Evolutionary conservation across 1,140 invertebrate species (phyloP).

Genomic region (Cydia strobilella): DNA sequence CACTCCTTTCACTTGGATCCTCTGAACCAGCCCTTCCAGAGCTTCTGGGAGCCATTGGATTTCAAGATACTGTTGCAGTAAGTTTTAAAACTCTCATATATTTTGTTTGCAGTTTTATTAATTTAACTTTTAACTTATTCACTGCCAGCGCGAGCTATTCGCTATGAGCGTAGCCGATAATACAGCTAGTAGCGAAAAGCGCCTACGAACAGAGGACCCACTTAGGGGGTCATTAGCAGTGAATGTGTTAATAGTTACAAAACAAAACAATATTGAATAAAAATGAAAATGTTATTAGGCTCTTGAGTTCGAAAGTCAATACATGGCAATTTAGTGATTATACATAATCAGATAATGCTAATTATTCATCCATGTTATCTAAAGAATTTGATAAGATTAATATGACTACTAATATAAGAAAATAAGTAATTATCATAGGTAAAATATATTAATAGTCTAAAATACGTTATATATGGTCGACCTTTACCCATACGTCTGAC

Average conservation of each 20-base stretch:
- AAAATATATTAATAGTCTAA: too few relatives aligned
- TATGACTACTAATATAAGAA: neutral
- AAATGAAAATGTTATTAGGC: neutral
- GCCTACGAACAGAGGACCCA: too few relatives aligned
- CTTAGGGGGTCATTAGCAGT: too few relatives aligned
- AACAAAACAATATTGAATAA: too few relatives aligned
- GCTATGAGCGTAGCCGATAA: too few relatives aligned
- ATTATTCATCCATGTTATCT: constrained; percentile 30
- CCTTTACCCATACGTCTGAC: too few relatives aligned
- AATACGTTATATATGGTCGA: too few relatives aligned
- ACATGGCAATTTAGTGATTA: neutral
- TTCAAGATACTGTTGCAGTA: constrained; percentile 62
- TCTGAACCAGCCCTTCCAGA: constrained; percentile 58
- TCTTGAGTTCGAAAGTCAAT: neutral
- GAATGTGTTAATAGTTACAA: too few relatives aligned
- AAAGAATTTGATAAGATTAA: constrained; percentile 23
- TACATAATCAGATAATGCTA: neutral
- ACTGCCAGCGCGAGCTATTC: too few relatives aligned
- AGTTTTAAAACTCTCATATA: constrained; percentile 39
- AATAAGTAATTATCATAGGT: neutral
- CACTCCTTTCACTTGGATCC: constrained; percentile 60
- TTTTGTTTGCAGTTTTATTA: constrained; percentile 29
- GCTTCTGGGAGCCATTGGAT: constrained; percentile 54
- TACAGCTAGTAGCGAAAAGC: too few relatives aligned
- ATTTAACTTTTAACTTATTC: too few relatives aligned